Conservation (phyloP, 1,140 invertebrate genomes). For the Diprion similis region DNA sequence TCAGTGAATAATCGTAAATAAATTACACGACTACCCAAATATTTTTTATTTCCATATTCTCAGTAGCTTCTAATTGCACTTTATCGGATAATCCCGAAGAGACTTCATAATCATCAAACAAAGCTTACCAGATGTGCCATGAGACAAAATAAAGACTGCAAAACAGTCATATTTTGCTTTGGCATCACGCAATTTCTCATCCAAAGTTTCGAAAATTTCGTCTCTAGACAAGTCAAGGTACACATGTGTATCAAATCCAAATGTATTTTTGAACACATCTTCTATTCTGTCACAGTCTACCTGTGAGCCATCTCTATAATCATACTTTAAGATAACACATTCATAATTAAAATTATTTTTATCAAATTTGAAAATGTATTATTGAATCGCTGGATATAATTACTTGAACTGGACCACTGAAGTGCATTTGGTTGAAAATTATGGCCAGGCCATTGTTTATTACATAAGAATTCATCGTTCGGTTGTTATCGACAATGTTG, state of each 20-base stretch:
- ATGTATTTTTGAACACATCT: slow-evolving; percentile 31
- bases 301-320: slow-evolving; percentile 28
- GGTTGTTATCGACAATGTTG: background rate
- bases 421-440: slow-evolving; percentile 39
- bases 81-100: background rate
- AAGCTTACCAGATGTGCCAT: slow-evolving; percentile 36
- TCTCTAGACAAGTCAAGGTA: slow-evolving; percentile 23
- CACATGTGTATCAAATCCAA: slow-evolving; percentile 30
- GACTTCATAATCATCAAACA: background rate
- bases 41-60: slow-evolving; percentile 17
- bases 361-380: slow-evolving; percentile 8
- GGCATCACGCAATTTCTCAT: slow-evolving; percentile 24
- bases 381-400: slow-evolving; percentile 20
- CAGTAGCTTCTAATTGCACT: background rate
- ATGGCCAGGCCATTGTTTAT: slow-evolving; percentile 37
- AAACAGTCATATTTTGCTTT: slow-evolving; percentile 33
- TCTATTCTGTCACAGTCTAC: slow-evolving; percentile 27
- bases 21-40: slow-evolving; percentile 9
- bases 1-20: slow-evolving; percentile 12
- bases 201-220: slow-evolving; percentile 26
- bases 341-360: slow-evolving; percentile 8
- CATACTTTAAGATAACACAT: slow-evolving; percentile 28
- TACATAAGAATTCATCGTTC: background rate
- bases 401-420: slow-evolving; percentile 22
- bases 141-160: slow-evolving; percentile 42